Conservation (phyloP, 2,797 vertebrate species). For the Bradypodion ventrale region DNA sequence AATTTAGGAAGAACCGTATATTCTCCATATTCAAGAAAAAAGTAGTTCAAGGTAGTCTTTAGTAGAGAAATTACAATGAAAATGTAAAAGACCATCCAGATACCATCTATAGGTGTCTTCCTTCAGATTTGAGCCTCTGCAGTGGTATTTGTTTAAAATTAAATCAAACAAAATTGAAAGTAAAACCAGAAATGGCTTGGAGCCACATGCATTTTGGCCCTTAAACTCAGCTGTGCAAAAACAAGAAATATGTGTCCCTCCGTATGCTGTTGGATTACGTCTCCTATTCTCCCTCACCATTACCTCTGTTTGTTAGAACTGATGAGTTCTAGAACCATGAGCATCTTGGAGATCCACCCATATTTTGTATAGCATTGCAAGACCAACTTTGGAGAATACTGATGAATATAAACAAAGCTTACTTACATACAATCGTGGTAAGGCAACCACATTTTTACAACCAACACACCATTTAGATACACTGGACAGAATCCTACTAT, state of each 20-base stretch:
- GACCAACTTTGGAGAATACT: neutral
- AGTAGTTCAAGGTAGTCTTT: neutral
- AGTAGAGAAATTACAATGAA: neutral
- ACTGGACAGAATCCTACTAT: neutral
- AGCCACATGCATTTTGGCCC: neutral
- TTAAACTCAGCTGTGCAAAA: neutral
- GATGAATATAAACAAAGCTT: neutral
- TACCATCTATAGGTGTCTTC: neutral
- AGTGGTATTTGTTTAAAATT: neutral
- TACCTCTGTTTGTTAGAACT: neutral
- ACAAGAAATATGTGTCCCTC: neutral
- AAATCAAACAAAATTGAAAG: neutral
- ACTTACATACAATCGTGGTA: neutral
- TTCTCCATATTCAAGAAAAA: neutral
- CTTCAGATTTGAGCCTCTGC: neutral
- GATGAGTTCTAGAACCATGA: too few relatives aligned
- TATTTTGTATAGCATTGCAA: neutral
- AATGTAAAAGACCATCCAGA: neutral
- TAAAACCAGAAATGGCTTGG: neutral
- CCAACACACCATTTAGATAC: neutral
- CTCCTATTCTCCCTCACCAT: neutral
- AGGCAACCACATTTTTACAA: neutral
- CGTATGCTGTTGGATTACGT: neutral
- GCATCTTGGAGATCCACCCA: neutral
- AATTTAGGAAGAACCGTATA: neutral